Percentiles rank a stretch among this genome's conserved stretches.
Evolutionary conservation across 2,113 vertebrate genomes (phyloP).

Genomic region (Xyrauchen texanus): DNA sequence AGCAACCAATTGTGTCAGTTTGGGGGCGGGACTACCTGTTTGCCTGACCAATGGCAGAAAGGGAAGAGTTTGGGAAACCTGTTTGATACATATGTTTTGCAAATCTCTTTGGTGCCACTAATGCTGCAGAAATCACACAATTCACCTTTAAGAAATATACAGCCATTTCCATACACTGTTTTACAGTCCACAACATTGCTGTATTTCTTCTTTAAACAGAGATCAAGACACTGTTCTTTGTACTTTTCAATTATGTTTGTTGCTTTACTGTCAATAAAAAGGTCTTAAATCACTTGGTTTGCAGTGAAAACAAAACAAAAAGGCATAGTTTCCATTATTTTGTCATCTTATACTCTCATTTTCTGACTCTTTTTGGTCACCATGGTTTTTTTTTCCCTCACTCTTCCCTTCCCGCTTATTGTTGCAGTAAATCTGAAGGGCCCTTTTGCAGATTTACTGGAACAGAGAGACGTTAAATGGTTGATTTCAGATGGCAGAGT

Average conservation of each 20-base stretch:
- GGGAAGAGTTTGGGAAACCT: too few species aligned
- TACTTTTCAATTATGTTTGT: conserved; percentile 58
- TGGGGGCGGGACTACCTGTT: background rate
- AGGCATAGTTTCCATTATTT: conserved; percentile 47
- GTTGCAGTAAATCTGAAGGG: conserved; percentile 76
- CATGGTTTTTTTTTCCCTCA: background rate
- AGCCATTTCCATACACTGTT: too few species aligned
- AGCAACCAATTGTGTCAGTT: conserved; percentile 1
- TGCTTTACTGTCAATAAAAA: conserved; percentile 28
- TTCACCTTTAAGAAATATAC: too few species aligned
- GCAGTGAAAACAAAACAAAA: conserved; percentile 38
- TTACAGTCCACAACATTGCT: too few species aligned
- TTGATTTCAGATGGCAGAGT: conserved; percentile 82
- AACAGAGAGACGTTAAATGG: conserved; percentile 81
- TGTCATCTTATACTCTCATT: conserved; percentile 39
- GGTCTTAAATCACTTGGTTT: conserved; percentile 36
- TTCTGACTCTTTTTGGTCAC: background rate
- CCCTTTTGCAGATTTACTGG: conserved; percentile 77
- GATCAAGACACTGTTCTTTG: conserved; percentile 56
- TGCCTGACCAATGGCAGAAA: background rate
- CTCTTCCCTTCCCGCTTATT: conserved; percentile 37
- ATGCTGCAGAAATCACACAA: too few species aligned
- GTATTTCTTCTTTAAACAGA: conserved; percentile 39
- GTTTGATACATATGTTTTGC: too few species aligned
- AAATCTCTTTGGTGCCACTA: too few species aligned